Evolutionary conservation across 2,888 invertebrate species (phyloP), one percentile per base, ranked within the genome.

Genomic region (Lasius platythorax): DNA sequence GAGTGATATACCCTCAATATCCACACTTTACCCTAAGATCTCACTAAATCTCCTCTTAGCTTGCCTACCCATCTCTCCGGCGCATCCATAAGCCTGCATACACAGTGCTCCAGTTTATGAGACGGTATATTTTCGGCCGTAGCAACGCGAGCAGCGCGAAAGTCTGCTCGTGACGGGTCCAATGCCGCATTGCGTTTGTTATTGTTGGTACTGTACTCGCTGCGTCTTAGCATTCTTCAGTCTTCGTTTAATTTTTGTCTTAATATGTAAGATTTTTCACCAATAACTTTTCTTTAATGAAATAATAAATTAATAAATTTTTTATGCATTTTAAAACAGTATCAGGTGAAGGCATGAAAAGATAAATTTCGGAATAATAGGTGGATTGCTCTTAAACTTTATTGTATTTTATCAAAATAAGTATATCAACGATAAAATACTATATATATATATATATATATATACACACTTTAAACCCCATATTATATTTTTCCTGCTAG

Each of bases 1-100:
- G 94, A 94, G 93, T 93, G 93, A 94, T 93, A 94, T 92, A 92
- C 92, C 94, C 93, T 93, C 93, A 93, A 94, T 94, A 93, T 94
- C 93, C 92, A 93, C 94, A 94, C 93, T 93, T 93, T 92, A 94
- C 91, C 90, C 91, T 90, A 91, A 93, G 91, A 94, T 94, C 93
- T 94, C 91, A 90, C 92, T 93, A 93, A 94, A 94, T 94, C 93
- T 93, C 91, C 86, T 88, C 85, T 86, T 83, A 87, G 88, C 90
- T 91, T 88, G 92, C 91, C 88, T 91, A 87, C 83, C 87, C 83
- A 82, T 87, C 87, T 86, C 75, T 84, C 72, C 86, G 50, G 73
- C 83, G 82, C 87, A 67, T 87, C 87, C 85, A 85, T 87, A 87
- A 88, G 86, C 87, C 82, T 87, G 87, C 91, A 87, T 87, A 89